Base-by-base conservation (phyloP, 2,113 vertebrate species). In the Colinus virginianus region DNA sequence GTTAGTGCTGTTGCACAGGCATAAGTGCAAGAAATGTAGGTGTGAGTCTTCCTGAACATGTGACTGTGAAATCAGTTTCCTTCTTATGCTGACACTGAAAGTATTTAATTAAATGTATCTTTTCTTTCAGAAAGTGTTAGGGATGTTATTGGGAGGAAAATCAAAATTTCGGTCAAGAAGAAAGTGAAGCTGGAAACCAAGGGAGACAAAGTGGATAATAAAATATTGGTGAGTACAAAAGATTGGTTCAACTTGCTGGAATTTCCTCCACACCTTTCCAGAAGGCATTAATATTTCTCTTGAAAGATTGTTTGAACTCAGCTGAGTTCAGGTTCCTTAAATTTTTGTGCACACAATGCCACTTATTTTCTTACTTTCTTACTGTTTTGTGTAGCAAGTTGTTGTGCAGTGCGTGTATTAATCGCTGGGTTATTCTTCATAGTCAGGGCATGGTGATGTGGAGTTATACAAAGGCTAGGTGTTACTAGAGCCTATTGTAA, bases 161-260 rank as follows among this genome's bases (percentile, higher is more conserved):
- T 99, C 80, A 99, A 99, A 97, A 98, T 99, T 96, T 98, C 98
- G 0, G 97, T 99, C 89, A 99, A 98, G 97, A 99, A 98, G 97
- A 98, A 98, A 96, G 98, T 99, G 78, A 99, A 99, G 90, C 96
- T 99, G 97, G 99, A 99, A 97, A 98, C 98, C 83, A 99, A 99
- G 97, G 99, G 98, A 85, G 99, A 99, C 97, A 99, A 98, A 98
- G 98, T 99, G 72, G 99, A 99, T 94, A 99, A 99, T 97, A 98
- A 98, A 98, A 98, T 99, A 71, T 74, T 99, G 99, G 99, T 99
- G 97, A 99, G 99, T 96, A 56, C 0, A 1, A 2, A 12, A 64
- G 22, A 79, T 28, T 63, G 11, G 43, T 87, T 82, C 46, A 5
- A 17, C n/a, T 15, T 5, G 40, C 40, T 40, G 40, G 40, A 40